A percentile compares a stretch with the other conserved stretches of the same genome.
Conservation (phyloP, 2,888 invertebrate species). For the Acanthosoma haemorrhoidale region DNA sequence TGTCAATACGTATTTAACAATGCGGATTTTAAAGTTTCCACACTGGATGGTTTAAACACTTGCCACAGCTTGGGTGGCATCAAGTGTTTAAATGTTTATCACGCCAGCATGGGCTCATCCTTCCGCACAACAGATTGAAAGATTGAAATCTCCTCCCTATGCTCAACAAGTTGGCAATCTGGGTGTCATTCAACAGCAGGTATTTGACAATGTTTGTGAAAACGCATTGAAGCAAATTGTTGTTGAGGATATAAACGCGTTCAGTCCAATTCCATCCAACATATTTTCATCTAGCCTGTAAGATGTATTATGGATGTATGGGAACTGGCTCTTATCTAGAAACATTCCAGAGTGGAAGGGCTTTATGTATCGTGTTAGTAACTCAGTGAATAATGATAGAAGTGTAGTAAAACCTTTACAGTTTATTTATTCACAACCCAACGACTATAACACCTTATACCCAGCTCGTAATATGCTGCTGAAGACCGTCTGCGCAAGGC, state of each 20-base stretch:
- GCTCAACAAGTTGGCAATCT: neutral
- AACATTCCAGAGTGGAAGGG: too few relatives aligned
- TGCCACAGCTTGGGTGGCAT: conserved; percentile 41
- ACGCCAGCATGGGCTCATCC: too few relatives aligned
- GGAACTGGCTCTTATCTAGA: too few relatives aligned
- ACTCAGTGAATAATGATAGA: too few relatives aligned
- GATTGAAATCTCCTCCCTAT: neutral
- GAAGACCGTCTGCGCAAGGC: neutral
- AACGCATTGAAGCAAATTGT: neutral
- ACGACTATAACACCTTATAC: conserved; percentile 43
- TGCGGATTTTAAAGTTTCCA: conserved; percentile 35
- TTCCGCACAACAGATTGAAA: too few relatives aligned
- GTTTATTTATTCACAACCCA: conserved; percentile 43
- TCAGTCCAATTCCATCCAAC: neutral
- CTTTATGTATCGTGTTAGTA: too few relatives aligned
- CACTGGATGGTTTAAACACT: conserved; percentile 38
- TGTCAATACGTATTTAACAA: conserved; percentile 37
- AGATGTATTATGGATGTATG: neutral
- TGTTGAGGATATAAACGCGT: too few relatives aligned
- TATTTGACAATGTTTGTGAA: neutral
- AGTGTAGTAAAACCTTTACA: conserved; percentile 38
- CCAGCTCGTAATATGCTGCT: conserved; percentile 23
- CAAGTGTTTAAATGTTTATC: conserved; percentile 25
- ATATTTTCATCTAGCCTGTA: neutral
- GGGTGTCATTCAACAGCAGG: neutral